A percentile compares a stretch with the other conserved stretches of the same genome.
phyloP scores from a whole-genome alignment of 2,888 invertebrate species.

The Falcaria lacertinaria region DNA sequence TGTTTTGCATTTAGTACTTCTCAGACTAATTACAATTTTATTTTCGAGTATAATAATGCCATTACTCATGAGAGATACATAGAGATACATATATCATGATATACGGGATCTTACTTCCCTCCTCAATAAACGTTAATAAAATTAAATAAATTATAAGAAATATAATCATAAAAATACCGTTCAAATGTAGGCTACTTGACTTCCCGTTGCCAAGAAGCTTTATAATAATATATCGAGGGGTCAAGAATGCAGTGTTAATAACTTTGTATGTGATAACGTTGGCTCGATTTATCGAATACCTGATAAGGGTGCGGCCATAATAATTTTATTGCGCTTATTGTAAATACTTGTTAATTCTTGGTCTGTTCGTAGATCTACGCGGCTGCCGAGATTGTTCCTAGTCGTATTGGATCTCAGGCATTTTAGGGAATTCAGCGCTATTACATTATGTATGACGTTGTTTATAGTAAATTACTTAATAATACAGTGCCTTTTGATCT shows the following conservation, averaged over 20 bases:
- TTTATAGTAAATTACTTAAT: too few relatives aligned
- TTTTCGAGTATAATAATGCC: too few relatives aligned
- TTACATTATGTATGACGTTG: too few relatives aligned
- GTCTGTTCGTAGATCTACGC: too few relatives aligned
- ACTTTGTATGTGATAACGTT: slow-evolving; percentile 5
- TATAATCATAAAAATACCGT: slow-evolving; percentile 7
- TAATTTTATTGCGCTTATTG: neutral
- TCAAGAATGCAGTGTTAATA: slow-evolving; percentile 32
- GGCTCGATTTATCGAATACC: slow-evolving; percentile 3
- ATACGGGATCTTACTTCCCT: neutral
- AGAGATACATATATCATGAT: too few relatives aligned
- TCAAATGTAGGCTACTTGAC: slow-evolving; percentile 28
- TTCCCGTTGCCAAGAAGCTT: slow-evolving; percentile 32
- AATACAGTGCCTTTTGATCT: too few relatives aligned
- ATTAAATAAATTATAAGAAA: neutral
- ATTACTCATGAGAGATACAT: too few relatives aligned
- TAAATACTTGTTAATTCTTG: neutral
- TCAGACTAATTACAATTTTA: too few relatives aligned
- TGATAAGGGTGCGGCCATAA: neutral
- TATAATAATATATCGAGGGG: slow-evolving; percentile 23
- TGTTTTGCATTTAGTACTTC: too few relatives aligned
- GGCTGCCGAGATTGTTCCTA: too few relatives aligned
- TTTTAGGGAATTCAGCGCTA: too few relatives aligned
- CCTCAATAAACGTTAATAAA: neutral
- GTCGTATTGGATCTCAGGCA: too few relatives aligned